Base-by-base conservation (phyloP, 2,113 vertebrate genomes). In the Cercocebus atys region DNA sequence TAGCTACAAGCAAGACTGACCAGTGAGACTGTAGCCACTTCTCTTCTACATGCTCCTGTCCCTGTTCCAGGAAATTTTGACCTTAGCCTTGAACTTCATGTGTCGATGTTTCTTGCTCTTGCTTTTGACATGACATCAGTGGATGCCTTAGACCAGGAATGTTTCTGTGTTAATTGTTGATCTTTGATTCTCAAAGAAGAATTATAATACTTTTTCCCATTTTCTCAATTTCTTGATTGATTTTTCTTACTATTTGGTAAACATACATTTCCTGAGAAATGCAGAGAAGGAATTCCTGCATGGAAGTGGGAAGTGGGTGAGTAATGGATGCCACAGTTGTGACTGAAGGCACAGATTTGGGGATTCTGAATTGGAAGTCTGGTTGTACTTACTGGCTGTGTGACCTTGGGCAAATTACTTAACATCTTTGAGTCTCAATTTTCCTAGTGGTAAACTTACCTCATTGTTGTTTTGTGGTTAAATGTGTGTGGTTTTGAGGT, bases 161-260 rank as follows among this genome's bases (percentile, higher is more conserved):
- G 3, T 64, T 38, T 78, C 35, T 81, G 6, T 30, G n/a, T 73
- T 43, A 23, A 59, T 52, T 59, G 35, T 17, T 38, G n/a, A 61
- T 73, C 61, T 64, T 92, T 70, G 16, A 73, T 40, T 70, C 59
- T 94, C 78, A 45, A 16, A 70, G 50, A 73, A 80, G 61, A 73
- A 85, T 64, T 45, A 45, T 0, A 66, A n/a, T 87, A 23, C 20
- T 32, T n/a, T 68, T 52, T 30, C 12, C 64, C 80, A 20, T 83
- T 79, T 85, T 61, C 30, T 64, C 35, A 45, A 16, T 45, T 89
- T 94, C 85, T 79, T 70, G 70, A 38, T 9, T 57, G 38, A 72
- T 66, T 82, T 87, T 85, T 92, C 84, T 72, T 90, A 68, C 16
- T 40, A 32, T 83, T 81, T 45, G 43, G 40, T 93, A 93, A 93